Percentiles rank a stretch among this genome's conserved stretches.
Evolutionary conservation across 2,888 invertebrate genomes (phyloP).

Genomic region (Helobdella robusta): DNA sequence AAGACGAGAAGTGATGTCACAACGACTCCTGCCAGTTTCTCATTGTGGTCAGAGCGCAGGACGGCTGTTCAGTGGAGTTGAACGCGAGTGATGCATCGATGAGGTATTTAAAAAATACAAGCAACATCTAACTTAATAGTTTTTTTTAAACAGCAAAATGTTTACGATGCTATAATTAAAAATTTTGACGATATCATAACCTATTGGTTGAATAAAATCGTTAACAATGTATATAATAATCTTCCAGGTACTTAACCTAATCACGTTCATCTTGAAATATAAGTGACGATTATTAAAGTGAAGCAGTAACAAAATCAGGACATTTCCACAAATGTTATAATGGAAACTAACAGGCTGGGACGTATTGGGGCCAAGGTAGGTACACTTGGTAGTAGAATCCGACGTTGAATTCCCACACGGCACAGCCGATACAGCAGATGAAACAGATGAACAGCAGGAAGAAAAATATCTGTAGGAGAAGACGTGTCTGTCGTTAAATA

Average conservation of each 20-base stretch:
- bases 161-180: too few relatives aligned
- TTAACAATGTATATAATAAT: too few relatives aligned
- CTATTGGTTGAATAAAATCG: too few relatives aligned
- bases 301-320: constrained; percentile 95
- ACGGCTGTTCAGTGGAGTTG: too few relatives aligned
- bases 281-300: neutral
- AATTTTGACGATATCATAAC: too few relatives aligned
- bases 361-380: constrained; percentile 85
- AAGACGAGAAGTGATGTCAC: constrained; percentile 13
- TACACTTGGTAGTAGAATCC: constrained; percentile 55
- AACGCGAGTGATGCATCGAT: too few relatives aligned
- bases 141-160: too few relatives aligned
- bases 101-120: too few relatives aligned
- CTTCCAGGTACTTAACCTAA: too few relatives aligned
- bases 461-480: constrained; percentile 76
- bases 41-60: too few relatives aligned
- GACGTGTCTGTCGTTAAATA: neutral
- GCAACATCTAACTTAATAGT: too few relatives aligned
- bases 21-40: constrained; percentile 1
- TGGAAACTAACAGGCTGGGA: constrained; percentile 56
- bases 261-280: too few relatives aligned
- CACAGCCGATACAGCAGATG: constrained; percentile 92
- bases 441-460: constrained; percentile 93
- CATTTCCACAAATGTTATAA: constrained; percentile 61
- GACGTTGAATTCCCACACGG: constrained; percentile 90